Percentiles rank a stretch among this genome's conserved stretches.
These are phyloP conservation scores for Drosophila nikananu DNA, from an alignment of 1,140 invertebrate species.

Conservation along the genomic window DNA sequence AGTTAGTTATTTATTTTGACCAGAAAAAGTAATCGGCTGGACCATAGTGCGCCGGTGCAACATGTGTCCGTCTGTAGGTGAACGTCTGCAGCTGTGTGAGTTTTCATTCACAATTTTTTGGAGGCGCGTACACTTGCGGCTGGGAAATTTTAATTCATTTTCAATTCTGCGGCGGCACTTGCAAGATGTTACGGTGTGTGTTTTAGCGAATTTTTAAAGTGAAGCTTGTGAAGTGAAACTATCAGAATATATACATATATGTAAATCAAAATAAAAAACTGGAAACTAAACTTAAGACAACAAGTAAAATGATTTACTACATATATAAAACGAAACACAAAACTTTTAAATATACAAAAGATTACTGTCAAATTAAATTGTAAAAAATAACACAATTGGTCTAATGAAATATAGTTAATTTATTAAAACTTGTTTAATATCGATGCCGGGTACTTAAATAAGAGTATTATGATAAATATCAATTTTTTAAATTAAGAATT, in stretches of 20 bases:
- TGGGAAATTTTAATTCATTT: constrained; percentile 44
- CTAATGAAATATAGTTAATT: neutral
- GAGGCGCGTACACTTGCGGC: constrained; percentile 30
- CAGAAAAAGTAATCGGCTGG: no score
- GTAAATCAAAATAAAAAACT: no score
- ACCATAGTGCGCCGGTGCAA: constrained; percentile 46
- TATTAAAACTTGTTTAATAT: neutral
- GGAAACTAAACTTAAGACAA: neutral
- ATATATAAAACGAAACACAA: no score
- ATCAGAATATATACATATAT: neutral
- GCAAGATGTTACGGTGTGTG: constrained; percentile 10
- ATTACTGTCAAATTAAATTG: neutral
- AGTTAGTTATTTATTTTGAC: no score
- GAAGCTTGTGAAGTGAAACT: neutral
- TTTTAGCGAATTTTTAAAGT: neutral
- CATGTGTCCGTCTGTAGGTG: constrained; percentile 61
- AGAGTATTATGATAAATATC: neutral
- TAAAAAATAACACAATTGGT: neutral
- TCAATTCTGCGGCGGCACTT: constrained; percentile 11
- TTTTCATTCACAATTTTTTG: constrained; percentile 54
- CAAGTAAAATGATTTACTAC: neutral
- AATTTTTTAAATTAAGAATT: no score
- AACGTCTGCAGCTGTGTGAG: constrained; percentile 18
- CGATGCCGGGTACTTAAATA: neutral
- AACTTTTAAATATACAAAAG: neutral